phyloP scores from a whole-genome alignment of 2,797 vertebrate genomes.

The Phrynocephalus vlangalii region DNA sequence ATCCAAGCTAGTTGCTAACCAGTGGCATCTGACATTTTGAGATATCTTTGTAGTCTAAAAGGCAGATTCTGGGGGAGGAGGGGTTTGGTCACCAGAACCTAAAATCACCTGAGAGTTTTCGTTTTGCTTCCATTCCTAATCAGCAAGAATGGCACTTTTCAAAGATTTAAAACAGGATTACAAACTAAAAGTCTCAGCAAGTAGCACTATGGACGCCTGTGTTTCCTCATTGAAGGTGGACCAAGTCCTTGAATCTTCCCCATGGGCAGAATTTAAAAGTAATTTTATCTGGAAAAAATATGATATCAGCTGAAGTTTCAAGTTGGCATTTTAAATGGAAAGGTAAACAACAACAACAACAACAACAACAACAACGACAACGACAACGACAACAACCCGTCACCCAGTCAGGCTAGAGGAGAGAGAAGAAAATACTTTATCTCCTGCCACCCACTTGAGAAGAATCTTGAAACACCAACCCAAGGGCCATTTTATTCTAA shows the following conservation, averaged over 20 bases:
- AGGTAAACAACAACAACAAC: too few species aligned
- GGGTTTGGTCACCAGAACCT: constrained; percentile 62
- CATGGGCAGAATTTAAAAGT: constrained; percentile 52
- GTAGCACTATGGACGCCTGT: constrained; percentile 46
- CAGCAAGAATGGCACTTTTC: constrained; percentile 67
- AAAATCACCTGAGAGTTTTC: constrained; percentile 72
- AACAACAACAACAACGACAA: too few species aligned
- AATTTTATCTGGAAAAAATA: constrained; percentile 30
- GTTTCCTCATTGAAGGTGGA: constrained; percentile 35
- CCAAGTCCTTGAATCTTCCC: constrained; percentile 43
- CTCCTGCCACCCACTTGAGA: not conserved
- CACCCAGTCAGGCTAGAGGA: not conserved
- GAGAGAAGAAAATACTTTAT: not conserved
- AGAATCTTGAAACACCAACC: not conserved
- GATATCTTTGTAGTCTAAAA: constrained; percentile 74
- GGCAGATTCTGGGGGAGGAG: not conserved
- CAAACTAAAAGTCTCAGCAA: constrained; percentile 53
- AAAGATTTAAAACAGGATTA: constrained; percentile 77
- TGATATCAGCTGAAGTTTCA: constrained; percentile 34
- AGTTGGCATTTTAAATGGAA: constrained; percentile 18
- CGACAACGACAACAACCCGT: too few species aligned
- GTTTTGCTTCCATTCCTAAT: constrained; percentile 57
- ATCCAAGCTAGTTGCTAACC: constrained; percentile 70
- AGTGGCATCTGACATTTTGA: constrained; percentile 71
- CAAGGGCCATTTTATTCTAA: not conserved